Conservation (phyloP, 2,797 vertebrate species). For the Oceanodroma leucorhoa region DNA sequence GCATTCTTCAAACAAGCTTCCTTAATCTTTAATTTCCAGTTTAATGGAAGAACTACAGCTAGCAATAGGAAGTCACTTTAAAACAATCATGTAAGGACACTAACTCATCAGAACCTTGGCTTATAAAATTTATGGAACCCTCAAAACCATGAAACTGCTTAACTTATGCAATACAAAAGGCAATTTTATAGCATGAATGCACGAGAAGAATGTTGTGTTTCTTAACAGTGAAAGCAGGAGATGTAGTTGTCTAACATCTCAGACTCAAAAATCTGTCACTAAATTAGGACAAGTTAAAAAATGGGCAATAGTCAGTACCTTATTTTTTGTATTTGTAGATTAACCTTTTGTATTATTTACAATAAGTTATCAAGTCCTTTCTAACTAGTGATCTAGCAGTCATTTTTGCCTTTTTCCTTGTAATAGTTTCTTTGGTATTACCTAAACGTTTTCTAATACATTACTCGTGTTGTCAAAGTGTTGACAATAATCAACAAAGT, state of each 20-base stretch:
- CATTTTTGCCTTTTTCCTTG: neutral
- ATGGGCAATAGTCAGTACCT: neutral
- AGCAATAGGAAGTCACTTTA: conserved; percentile 6
- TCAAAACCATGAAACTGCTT: neutral
- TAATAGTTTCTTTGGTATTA: neutral
- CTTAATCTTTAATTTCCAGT: conserved; percentile 17
- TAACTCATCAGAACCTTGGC: neutral
- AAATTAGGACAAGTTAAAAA: neutral
- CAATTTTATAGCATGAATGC: neutral
- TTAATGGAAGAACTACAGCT: conserved; percentile 19
- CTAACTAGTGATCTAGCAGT: neutral
- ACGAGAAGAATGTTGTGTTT: neutral
- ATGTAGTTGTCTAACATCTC: neutral
- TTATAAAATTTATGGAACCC: neutral
- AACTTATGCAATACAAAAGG: neutral
- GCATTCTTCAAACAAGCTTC: conserved; percentile 5
- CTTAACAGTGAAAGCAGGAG: neutral
- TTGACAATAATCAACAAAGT: neutral
- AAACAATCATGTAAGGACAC: neutral
- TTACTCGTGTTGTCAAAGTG: neutral
- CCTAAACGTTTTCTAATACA: neutral
- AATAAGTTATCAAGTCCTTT: neutral
- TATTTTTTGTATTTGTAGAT: neutral
- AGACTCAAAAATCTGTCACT: neutral
- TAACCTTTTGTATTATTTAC: neutral